Evolutionary conservation across 2,888 invertebrate species (phyloP), one percentile per base, ranked within the genome.

Genomic region (Polyommatus iphigenia): DNA sequence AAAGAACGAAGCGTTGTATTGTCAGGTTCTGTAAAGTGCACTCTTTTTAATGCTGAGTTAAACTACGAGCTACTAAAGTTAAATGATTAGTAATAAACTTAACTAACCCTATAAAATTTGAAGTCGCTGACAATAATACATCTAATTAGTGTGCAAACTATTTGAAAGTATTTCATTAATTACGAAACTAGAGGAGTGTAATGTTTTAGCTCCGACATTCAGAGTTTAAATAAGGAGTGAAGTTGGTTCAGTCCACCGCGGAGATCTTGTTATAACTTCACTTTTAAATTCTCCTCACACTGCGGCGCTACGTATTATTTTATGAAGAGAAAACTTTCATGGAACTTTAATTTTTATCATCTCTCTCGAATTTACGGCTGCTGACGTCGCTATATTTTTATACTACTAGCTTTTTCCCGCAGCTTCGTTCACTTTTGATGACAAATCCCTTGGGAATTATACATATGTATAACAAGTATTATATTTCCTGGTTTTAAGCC

Each of bases 171-270:
- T 62, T 62, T 24, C 24, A 62, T 67, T 10, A 67, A 29, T 2
- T 67, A 67, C 10, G 15, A 67, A 18, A 15, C 29, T 67, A 29
- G 67, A 15, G 67, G 15, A 67, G 29, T 6, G 67, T 15, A 67
- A 67, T 67, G 67, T 29, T 67, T 67, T 24, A 67, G 18, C 29
- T 67, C 29, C 29, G 67, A 67, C 29, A 67, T 67, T 32, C 67
- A 62, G 62, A 10, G 72, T 72, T 36, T 41, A 10, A 72, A 41
- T n/a, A 20, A 72, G 72, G n/a, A 72, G 41, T 72, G n/a, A 72
- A 72, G 41, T 72, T 72, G n/a, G 15, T 54, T 18, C 54, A 18
- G 54, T 54, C 54, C 71, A 7, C n/a, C 59, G 71, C 6, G 32
- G 20, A 10, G 41, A 67, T 67, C 29, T 67, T 29, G 67, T 67